Evolutionary conservation across 2,888 invertebrate genomes (phyloP), one percentile per base, ranked within the genome.

Genomic region (Phoenoteleia sp.): DNA sequence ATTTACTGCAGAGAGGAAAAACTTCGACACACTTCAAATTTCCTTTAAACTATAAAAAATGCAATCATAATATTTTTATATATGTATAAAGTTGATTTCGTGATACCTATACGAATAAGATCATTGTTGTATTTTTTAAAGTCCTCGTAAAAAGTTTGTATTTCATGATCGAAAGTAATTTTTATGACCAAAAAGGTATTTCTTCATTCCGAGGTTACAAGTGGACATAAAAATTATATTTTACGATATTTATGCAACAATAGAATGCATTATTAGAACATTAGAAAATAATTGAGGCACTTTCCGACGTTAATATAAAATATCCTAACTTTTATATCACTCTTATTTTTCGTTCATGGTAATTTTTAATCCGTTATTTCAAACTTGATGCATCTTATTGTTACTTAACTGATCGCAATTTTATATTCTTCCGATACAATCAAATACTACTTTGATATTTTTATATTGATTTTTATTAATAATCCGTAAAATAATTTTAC

Each of bases 131-230:
- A 56, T 47, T 33, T 49, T 81, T 75, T 52, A 52, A 62, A 64
- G 64, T 52, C 17, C 52, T 47, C 75, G 33, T 75, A 75, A 81
- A 81, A 81, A 81, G 74, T 75, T 81, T 74, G 75, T 75, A 69
- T 60, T 75, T 75, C 69, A 75, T 23, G 74, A 74, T 75, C 69
- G 36, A 49, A 23, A 81, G 75, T 81, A 75, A 81, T 81, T 75
- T 81, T 81, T 81, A 81, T 45, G 21, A 4, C 17, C 15, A 54
- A 23, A 47, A 21, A 25, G 25, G 52, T 67, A 69, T 75, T 66
- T 81, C 60, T 74, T 81, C 74, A 67, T 74, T 39, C 49, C 39
- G 49, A 49, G 39, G 75, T 66, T 66, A 62, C 58, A 77, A 77
- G 69, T 54, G 42, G 45, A 62, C 39, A 62, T 79, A 79, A 79